Evolutionary conservation across 2,888 invertebrate species (phyloP), one percentile per base, ranked within the genome.

Genomic region (Elmis aenea): DNA sequence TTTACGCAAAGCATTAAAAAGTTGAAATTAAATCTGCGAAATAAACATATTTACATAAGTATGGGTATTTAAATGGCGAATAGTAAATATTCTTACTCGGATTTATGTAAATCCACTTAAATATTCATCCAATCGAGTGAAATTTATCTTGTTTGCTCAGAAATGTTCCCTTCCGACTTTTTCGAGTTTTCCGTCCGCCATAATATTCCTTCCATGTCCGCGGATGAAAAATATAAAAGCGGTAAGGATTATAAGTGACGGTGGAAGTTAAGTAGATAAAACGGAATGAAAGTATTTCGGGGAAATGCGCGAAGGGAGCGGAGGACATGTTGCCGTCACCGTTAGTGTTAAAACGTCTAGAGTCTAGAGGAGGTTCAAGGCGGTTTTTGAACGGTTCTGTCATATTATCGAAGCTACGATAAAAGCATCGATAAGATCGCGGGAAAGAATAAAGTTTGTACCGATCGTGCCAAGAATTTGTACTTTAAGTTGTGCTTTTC

Each of bases 381-480:
- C n/a, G n/a, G n/a, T 36, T 37, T 41, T 28, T 41, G 41, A 41
- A 37, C 42, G 33, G 37, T 42, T 39, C 38, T 39, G 42, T 47
- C 46, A 44, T 42, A 46, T 43, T 44, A 46, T 45, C 42, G 39
- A 33, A 32, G 15, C 33, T 38, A 38, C 44, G 47, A 44, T 45
- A 47, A 47, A 47, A 47, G 47, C 47, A 39, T 47, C 43, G 42
- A 39, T 41, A 38, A 41, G 46, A 46, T 46, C 46, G 41, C 31
- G 31, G 34, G 36, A 39, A 41, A 40, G 46, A 44, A 47, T 47
- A 47, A 47, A 47, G 47, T 47, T 47, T 45, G 42, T 47, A 35
- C 42, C 39, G 47, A 45, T 42, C 44, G 47, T 45, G 47, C 44
- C 34, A 45, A 47, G 38, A 47, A 47, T 42, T 35, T 38, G 42